Evolutionary conservation across 2,888 invertebrate species (phyloP), one percentile per base, ranked within the genome.

Genomic region (Trichogramma evanescens): DNA sequence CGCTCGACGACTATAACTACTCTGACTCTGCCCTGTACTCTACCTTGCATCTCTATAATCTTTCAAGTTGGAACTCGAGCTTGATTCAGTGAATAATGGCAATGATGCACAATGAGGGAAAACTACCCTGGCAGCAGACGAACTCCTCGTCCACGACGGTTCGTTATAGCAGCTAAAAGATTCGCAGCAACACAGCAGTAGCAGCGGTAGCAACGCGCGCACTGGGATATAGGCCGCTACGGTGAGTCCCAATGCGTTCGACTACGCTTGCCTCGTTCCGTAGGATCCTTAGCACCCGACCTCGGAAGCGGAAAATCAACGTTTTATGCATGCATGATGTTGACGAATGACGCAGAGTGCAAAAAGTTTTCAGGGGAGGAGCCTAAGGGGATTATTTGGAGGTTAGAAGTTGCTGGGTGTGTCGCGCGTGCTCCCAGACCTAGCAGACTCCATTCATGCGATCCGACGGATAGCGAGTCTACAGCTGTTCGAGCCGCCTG

Each of bases 391-490:
- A 48, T 52, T 38, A 10, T 42, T 60, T 60, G 50, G 63, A 63
- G 59, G 63, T 63, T 63, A 63, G 57, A 59, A 59, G 57, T 50
- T 48, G 49, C 42, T 49, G 44, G 40, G 38, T 50, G 58, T 9
- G 10, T 58, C 49, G 59, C 51, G 50, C 56, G n/a, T 54, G 39
- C 55, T 50, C n/a, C n/a, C n/a, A 50, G 13, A 13, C 50, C 8
- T 7, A 10, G 9, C 50, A n/a, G 13, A 13, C 9, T 45, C 13
- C 63, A 26, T 26, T 26, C 65, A 65, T 63, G 65, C 63, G 65
- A 56, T 59, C 63, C 65, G 61, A 59, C 63, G 63, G 63, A 59
- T 42, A 54, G 54, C 50, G 53, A 41, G 49, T 50, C 5, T 57
- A 59, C 61, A 50, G 63, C 61, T 61, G 63, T 55, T 58, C 50